phyloP scores from a whole-genome alignment of 2,797 vertebrate species.

The Pachyuromys duprasi region DNA sequence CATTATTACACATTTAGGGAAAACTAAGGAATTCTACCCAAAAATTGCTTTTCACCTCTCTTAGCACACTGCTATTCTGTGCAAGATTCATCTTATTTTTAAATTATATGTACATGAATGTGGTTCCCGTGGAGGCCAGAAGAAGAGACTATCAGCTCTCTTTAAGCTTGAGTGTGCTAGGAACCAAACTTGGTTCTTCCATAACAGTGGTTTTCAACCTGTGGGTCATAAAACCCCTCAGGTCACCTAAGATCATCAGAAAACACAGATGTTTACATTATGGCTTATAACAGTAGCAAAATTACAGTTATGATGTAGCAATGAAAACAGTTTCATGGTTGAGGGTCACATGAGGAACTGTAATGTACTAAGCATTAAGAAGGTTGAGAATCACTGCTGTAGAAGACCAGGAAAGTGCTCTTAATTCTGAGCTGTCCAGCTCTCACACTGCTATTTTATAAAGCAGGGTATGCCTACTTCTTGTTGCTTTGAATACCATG shows the following conservation, averaged over 20 bases:
- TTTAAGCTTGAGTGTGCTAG: neutral
- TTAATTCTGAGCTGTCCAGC: neutral
- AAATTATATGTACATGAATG: neutral
- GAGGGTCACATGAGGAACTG: neutral
- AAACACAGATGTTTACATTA: neutral
- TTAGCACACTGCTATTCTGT: neutral
- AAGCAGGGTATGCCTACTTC: neutral
- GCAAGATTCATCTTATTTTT: neutral
- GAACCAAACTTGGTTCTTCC: neutral
- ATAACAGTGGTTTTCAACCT: neutral
- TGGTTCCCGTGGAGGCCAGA: neutral
- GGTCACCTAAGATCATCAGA: neutral
- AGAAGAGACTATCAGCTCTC: neutral
- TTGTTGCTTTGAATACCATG: neutral
- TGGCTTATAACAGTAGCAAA: neutral
- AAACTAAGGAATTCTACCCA: slow-evolving; percentile 39
- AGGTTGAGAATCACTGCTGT: neutral
- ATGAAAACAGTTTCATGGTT: neutral
- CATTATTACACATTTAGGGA: slow-evolving; percentile 12
- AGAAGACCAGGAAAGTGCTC: neutral
- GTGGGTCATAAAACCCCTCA: neutral
- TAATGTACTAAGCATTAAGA: neutral
- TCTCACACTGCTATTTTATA: neutral
- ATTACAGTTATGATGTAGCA: neutral
- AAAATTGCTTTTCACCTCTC: neutral